Percentiles rank a stretch among this genome's conserved stretches.
phyloP scores from a whole-genome alignment of 2,113 vertebrate species.

The Dissostichus mawsoni region DNA sequence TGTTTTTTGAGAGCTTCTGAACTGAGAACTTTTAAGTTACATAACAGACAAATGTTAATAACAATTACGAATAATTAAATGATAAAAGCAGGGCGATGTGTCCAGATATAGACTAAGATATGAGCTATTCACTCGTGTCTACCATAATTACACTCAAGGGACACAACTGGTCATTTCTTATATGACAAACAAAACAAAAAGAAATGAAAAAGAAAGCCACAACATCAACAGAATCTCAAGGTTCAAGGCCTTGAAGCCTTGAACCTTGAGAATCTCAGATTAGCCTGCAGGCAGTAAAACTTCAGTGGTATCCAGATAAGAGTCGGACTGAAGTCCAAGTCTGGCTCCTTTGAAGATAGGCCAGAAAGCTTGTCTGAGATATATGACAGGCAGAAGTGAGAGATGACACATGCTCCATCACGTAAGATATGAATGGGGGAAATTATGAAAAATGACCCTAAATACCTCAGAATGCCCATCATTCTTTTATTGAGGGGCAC shows the following conservation, averaged over 20 bases:
- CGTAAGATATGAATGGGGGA: too few relatives aligned
- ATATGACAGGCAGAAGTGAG: conserved; percentile 6
- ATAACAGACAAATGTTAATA: background rate
- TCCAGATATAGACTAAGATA: background rate
- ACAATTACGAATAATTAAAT: background rate
- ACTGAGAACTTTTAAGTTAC: background rate
- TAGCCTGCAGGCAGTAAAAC: background rate
- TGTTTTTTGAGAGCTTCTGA: background rate
- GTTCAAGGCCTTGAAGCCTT: too few relatives aligned
- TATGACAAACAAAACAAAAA: background rate
- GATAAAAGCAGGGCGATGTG: background rate
- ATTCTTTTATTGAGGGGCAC: too few relatives aligned
- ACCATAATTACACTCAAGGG: conserved; percentile 17
- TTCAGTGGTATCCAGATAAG: conserved; percentile 6
- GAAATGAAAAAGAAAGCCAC: background rate
- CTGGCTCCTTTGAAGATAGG: conserved; percentile 7
- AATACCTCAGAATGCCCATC: too few relatives aligned
- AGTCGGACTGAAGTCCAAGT: conserved; percentile 8
- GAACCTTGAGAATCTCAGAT: background rate
- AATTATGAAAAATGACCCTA: too few relatives aligned
- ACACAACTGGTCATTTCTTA: background rate
- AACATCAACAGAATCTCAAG: background rate
- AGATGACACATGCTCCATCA: conserved; percentile 13
- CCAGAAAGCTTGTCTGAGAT: background rate
- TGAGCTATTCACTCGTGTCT: background rate